Evolutionary conservation across 2,113 vertebrate genomes (phyloP).

Genomic region (Tricholaema leucomelas): DNA sequence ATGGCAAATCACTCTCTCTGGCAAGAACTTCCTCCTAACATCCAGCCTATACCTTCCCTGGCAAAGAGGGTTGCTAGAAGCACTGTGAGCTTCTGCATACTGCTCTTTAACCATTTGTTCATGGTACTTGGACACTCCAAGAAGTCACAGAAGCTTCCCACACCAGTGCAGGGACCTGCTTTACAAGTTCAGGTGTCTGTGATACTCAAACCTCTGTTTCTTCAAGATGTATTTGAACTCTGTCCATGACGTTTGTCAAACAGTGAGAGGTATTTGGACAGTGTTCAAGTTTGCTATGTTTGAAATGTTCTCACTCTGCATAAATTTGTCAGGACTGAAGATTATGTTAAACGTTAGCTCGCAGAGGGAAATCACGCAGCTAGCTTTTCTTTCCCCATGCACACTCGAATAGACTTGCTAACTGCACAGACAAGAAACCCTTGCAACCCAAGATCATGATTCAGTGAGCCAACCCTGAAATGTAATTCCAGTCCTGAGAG

Average conservation of each 20-base stretch:
- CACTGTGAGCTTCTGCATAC: background rate
- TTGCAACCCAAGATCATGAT: constrained; percentile 2
- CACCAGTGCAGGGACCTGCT: accelerated
- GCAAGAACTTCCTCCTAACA: no score
- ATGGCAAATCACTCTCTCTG: no score
- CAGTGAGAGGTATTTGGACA: background rate
- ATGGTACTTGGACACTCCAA: background rate
- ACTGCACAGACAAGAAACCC: background rate
- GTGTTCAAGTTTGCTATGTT: background rate
- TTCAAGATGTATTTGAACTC: background rate
- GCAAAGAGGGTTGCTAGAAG: background rate
- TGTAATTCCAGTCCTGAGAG: background rate
- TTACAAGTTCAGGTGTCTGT: background rate
- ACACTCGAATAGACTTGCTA: background rate
- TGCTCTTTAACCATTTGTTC: background rate
- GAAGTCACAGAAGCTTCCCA: background rate
- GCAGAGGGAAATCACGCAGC: background rate
- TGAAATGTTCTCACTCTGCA: constrained; percentile 36
- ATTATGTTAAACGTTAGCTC: constrained; percentile 8
- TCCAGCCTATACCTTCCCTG: no score
- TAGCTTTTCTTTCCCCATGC: background rate
- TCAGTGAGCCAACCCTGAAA: constrained; percentile 19
- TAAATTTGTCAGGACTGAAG: constrained; percentile 27
- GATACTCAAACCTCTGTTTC: background rate
- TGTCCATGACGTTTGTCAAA: background rate